Percentiles rank a stretch among this genome's conserved stretches.
These are phyloP conservation scores for Drosophila kepulauana DNA, from an alignment of 1,140 invertebrate species.

Conservation along the genomic window DNA sequence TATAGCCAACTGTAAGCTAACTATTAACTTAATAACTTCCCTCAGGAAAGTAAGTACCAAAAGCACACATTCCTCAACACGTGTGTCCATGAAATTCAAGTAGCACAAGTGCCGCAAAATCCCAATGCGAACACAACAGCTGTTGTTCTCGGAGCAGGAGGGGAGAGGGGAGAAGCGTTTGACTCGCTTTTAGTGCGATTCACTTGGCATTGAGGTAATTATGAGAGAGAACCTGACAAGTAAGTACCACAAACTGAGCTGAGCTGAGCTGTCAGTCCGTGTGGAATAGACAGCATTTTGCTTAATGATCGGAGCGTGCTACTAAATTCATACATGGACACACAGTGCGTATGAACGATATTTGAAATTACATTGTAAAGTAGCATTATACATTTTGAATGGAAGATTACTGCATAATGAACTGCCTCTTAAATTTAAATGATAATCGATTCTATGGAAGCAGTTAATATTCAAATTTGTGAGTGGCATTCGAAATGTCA, in stretches of 20 bases:
- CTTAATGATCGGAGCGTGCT: conserved; percentile 57
- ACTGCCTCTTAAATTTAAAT: too few species aligned
- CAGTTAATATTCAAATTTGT: too few species aligned
- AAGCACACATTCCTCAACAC: background rate
- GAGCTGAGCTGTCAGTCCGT: background rate
- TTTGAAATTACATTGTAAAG: conserved; percentile 2
- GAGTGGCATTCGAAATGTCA: too few species aligned
- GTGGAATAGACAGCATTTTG: conserved; percentile 34
- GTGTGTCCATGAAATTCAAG: background rate
- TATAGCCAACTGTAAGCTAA: conserved; percentile 25
- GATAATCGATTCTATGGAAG: too few species aligned
- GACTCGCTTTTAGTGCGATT: background rate
- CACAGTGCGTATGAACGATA: conserved; percentile 60
- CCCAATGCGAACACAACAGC: conserved; percentile 37
- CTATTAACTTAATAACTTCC: conserved; percentile 23
- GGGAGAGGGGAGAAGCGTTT: conserved; percentile 2
- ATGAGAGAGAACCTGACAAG: conserved; percentile 5
- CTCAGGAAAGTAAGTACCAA: conserved; percentile 22
- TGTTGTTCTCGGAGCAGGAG: conserved; percentile 6
- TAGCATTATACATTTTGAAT: too few species aligned
- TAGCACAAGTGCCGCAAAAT: background rate
- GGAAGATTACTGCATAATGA: too few species aligned
- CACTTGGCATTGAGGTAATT: conserved; percentile 8
- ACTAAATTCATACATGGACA: conserved; percentile 27
- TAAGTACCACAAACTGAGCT: background rate